Percentiles rank a stretch among this genome's conserved stretches.
Evolutionary conservation across 2,113 vertebrate genomes (phyloP).

Genomic region (Pelmatolapia mariae): DNA sequence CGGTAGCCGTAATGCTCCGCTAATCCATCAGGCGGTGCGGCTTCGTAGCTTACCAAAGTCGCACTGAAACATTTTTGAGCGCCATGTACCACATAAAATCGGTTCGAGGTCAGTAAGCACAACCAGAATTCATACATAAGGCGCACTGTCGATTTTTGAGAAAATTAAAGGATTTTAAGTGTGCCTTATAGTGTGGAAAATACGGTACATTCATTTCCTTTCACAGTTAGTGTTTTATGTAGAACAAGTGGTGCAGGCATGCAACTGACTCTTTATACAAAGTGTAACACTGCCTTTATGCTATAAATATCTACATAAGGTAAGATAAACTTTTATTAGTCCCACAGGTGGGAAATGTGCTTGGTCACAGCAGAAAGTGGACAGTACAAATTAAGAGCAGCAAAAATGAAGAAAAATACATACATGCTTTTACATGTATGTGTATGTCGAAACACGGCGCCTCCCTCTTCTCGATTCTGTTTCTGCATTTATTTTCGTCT

Average conservation of each 20-base stretch:
- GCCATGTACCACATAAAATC: rapidly evolving
- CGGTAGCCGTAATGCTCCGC: rapidly evolving
- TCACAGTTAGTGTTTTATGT: neutral
- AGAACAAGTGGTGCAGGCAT: neutral
- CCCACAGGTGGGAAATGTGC: neutral
- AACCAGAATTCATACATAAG: neutral
- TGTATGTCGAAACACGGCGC: neutral
- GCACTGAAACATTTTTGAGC: rapidly evolving
- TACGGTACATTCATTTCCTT: neutral
- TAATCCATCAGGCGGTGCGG: rapidly evolving
- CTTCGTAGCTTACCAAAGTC: rapidly evolving
- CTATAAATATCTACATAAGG: neutral
- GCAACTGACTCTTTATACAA: neutral
- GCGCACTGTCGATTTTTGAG: rapidly evolving
- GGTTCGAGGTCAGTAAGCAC: neutral
- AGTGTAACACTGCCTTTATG: neutral
- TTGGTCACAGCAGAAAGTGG: neutral
- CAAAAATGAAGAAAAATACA: neutral
- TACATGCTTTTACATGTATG: neutral
- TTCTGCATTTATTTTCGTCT: neutral
- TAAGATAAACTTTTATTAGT: rapidly evolving
- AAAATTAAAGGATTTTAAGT: neutral
- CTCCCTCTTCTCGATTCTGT: neutral
- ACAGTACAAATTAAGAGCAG: neutral
- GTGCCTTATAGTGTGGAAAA: rapidly evolving